Percentiles rank a stretch among this genome's conserved stretches.
Evolutionary conservation across 2,888 invertebrate genomes (phyloP).

Genomic region (Xylota segnis): DNA sequence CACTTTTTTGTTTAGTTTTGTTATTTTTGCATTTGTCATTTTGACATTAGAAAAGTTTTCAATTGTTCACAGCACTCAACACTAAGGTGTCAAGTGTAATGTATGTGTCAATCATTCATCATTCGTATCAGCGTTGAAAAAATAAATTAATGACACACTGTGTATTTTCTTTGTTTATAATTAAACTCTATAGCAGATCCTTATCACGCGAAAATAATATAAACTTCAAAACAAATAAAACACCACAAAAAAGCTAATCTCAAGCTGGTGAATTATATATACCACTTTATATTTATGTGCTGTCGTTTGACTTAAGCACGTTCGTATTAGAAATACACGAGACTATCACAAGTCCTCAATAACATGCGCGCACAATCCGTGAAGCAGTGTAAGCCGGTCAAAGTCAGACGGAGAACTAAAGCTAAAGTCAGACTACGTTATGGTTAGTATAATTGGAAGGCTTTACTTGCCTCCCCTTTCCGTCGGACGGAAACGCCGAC

Average conservation of each 20-base stretch:
- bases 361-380: conserved; percentile 56
- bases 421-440: conserved; percentile 34
- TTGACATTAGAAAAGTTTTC: conserved; percentile 37
- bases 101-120: neutral
- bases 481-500: neutral
- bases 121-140: conserved; percentile 51
- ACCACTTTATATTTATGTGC: conserved; percentile 35
- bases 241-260: conserved; percentile 8
- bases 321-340: conserved; percentile 50
- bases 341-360: conserved; percentile 47
- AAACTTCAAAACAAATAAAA: conserved; percentile 1
- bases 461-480: conserved; percentile 55
- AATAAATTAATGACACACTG: conserved; percentile 32
- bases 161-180: conserved; percentile 12
- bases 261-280: conserved; percentile 16
- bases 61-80: conserved; percentile 37
- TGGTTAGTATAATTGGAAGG: conserved; percentile 24
- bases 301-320: conserved; percentile 33
- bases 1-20: conserved; percentile 23
- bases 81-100: conserved; percentile 23
- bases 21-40: conserved; percentile 34
- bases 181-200: conserved; percentile 29
- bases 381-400: conserved; percentile 59
- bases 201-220: conserved; percentile 21
- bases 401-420: conserved; percentile 72